phyloP scores from a whole-genome alignment of 2,113 vertebrate genomes.

The Buteo buteo region DNA sequence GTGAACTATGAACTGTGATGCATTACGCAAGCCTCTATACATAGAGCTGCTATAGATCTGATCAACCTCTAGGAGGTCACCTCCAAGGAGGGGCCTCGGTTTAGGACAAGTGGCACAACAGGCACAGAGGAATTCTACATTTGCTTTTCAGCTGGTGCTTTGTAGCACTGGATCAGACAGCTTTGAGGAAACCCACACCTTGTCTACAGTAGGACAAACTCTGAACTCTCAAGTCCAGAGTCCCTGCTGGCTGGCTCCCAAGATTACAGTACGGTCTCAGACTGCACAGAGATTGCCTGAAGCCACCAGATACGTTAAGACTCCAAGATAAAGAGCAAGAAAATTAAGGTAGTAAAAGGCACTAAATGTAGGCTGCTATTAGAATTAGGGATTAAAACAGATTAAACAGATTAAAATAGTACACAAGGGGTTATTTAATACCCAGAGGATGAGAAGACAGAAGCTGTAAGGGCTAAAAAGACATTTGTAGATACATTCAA shows the following conservation, averaged over 20 bases:
- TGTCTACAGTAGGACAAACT: not conserved
- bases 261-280: not conserved
- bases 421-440: not conserved
- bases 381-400: conserved; percentile 25
- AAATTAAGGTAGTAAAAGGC: not conserved
- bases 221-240: not conserved
- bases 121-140: not conserved
- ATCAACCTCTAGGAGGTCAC: not conserved
- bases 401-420: conserved; percentile 40
- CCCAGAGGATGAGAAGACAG: not conserved
- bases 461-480: not conserved
- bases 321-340: not conserved
- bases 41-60: fast-evolving
- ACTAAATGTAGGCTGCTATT: not conserved
- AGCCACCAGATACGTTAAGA: not conserved
- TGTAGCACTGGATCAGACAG: not conserved
- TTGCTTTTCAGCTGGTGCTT: not conserved
- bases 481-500: not conserved
- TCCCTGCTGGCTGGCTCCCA: not conserved
- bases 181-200: not conserved
- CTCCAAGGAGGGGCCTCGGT: not conserved
- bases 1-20: not conserved
- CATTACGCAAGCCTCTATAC: not conserved
- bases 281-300: not conserved
- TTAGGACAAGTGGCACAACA: not conserved